Evolutionary conservation across 1,140 invertebrate genomes (phyloP), one percentile per base, ranked within the genome.

Genomic region (Glomeris maerens): DNA sequence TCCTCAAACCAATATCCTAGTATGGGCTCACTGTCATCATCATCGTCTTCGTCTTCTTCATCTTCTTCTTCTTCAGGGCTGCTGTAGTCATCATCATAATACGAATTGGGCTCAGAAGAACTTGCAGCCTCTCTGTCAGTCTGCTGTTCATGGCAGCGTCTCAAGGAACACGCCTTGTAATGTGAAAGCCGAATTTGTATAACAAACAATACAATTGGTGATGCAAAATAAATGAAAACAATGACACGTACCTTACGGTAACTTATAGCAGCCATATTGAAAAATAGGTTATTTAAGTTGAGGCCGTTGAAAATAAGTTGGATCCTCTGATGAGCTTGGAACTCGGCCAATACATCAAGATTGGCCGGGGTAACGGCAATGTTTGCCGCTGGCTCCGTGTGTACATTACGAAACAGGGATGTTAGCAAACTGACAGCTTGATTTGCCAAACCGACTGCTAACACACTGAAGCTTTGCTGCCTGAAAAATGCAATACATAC

Each of bases 1-100:
- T 90, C 86, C 64, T 92, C 87, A 69, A 93, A 90, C 86, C 88
- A 92, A 49, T 87, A 74, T 0, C 88, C 88, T 59, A 93, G 74
- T 53, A 93, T 79, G 1, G 87, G 86, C 66, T 93, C 89, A 66
- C 84, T 90, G 67, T 89, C 85, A 68, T 87, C 84, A 36, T 36
- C 31, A 13, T 36, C 17, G 17, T 13, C 31, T 13, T 36, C 10
- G 17, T 82, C 84, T 65, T 88, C 85, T 63, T 87, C 84, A 27
- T 80, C 83, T 53, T 84, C 84, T 49, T 83, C 89, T 59, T 89
- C 86, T 55, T 87, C 83, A 0, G 87, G 88, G 64, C 83, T 88
- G 60, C 87, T 84, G 62, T 91, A 83, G 67, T 74, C 72, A 63
- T 93, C 87, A 66, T 91, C 87, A 64, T 89, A 91, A 65, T 88